These are phyloP conservation scores for Pitta sordida DNA, from an alignment of 2,113 vertebrate genomes.

Conservation along the genomic window DNA sequence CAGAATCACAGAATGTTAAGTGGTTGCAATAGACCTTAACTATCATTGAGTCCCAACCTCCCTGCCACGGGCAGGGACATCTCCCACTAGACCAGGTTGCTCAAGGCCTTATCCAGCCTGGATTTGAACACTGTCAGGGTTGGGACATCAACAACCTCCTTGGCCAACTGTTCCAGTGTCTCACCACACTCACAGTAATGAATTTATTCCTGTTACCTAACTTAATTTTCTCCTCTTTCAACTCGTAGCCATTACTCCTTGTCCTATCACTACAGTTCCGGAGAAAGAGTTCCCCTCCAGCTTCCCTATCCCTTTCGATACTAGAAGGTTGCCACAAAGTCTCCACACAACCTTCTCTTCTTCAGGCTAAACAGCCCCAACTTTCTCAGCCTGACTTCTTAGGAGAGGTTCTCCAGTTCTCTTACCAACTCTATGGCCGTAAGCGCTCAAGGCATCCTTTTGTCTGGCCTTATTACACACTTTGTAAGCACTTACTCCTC, in stretches of 20 bases:
- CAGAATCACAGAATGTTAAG: background rate
- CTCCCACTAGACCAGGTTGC: background rate
- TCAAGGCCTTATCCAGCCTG: background rate
- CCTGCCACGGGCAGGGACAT: background rate
- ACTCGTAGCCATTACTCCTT: background rate
- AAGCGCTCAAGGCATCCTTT: background rate
- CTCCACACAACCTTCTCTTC: background rate
- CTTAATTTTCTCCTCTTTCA: background rate
- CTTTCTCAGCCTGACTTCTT: background rate
- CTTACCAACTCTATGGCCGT: background rate
- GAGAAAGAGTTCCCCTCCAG: background rate
- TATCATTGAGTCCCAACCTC: background rate
- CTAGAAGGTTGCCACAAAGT: background rate
- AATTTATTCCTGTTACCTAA: background rate
- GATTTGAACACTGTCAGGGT: background rate
- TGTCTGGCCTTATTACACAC: background rate
- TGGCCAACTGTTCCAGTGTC: background rate
- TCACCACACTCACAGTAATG: background rate
- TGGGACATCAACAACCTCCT: background rate
- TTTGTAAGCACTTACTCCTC: background rate
- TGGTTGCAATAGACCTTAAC: background rate
- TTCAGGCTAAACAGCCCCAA: background rate
- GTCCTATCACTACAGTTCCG: background rate
- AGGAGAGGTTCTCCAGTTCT: background rate
- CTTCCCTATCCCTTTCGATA: rapidly evolving